Base-by-base conservation (phyloP, 2,888 invertebrate genomes). In the Ctenicera cuprea region DNA sequence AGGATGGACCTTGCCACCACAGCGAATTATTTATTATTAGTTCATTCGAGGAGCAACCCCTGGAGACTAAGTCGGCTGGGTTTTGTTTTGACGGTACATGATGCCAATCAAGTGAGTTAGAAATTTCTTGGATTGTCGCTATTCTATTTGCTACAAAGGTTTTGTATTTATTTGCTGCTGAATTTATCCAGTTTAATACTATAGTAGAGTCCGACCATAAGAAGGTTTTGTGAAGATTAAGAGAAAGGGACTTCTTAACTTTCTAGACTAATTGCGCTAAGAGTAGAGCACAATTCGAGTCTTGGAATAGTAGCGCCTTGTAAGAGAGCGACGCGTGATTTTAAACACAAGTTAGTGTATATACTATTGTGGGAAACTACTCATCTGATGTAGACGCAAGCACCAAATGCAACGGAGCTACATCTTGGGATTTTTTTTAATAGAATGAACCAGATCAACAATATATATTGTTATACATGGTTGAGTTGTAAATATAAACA, bases 341-440 rank as follows among this genome's bases (percentile, higher is more conserved):
- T 54, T 9, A 26, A 5, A 14, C 52, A 22, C n/a, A 54, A 30
- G 26, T 45, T 2, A 5, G 22, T 41, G 2, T 11, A 69, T 1
- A 79, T 52, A 30, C 70, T 69, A 41, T 52, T 66, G 9, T 74
- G 22, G 0, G 20, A 50, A 26, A 61, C 33, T 2, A 54, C 45
- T 0, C 45, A 38, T 1, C 74, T 54, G 7, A 78, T n/a, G 59
- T 80, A 81, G 7, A 80, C 65, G 7, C 71, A 75, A 3, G 80
- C 79, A 14, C 76, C 78, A 33, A 74, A 79, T 1, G 81, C 80
- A 8, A 22, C 57, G n/a, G 67, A 67, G n/a, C 77, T 77, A 4
- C 80, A 66, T 82, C 81, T 4, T 67, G 75, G 76, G 80, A 83
- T 2, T 79, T 80, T 62, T 79, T 9, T 12, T 1, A 30, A 14